Percentiles rank a stretch among this genome's conserved stretches.
Evolutionary conservation across 1,140 invertebrate species (phyloP).

Genomic region (Macrocentrus cingulum): DNA sequence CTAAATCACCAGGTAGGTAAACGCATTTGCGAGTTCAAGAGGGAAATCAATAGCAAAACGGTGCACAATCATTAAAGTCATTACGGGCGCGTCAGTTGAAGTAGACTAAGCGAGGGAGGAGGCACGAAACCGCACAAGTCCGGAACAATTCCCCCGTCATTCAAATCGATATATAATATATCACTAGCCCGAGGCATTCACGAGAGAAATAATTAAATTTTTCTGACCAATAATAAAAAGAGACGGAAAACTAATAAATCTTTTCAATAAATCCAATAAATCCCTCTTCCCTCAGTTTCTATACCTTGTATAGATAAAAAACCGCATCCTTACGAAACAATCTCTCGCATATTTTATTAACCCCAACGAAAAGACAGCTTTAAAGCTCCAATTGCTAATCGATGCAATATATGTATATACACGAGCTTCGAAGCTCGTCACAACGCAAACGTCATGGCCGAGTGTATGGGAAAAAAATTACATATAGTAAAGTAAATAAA

Average conservation of each 20-base stretch:
- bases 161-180: background rate
- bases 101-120: background rate
- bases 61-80: constrained; percentile 25
- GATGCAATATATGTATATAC: background rate
- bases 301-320: background rate
- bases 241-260: too few relatives aligned
- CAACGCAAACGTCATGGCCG: background rate
- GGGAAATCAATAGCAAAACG: constrained; percentile 24
- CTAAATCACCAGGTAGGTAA: constrained; percentile 7
- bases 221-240: too few relatives aligned
- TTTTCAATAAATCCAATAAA: background rate
- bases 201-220: too few relatives aligned
- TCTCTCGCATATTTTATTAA: constrained; percentile 1
- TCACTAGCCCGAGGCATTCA: too few relatives aligned
- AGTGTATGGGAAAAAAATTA: background rate
- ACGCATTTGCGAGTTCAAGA: constrained; percentile 8
- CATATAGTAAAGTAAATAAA: constrained; percentile 1
- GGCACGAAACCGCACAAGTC: constrained; percentile 4
- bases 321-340: background rate
- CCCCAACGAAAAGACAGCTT: background rate
- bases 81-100: constrained; percentile 5
- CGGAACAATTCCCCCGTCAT: background rate
- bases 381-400: background rate
- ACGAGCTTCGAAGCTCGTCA: background rate
- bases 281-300: too few relatives aligned